These are phyloP conservation scores for Bergia puertoricense DNA, from an alignment of 92 coral and sea anemone species.

Conservation along the genomic window DNA sequence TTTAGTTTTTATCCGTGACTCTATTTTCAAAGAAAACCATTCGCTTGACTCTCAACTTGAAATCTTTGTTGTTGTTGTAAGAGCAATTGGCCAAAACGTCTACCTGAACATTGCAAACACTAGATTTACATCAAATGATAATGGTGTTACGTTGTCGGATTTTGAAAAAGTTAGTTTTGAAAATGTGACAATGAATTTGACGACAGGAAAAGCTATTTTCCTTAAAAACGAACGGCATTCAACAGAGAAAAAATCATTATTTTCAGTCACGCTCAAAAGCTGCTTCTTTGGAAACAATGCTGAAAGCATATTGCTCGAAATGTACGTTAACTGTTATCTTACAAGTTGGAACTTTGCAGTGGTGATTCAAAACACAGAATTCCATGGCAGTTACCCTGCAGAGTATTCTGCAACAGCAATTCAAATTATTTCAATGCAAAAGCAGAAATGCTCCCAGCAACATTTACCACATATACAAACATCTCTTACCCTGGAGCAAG, in stretches of 20 bases:
- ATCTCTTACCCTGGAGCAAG: slow-evolving; percentile 12
- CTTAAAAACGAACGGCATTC: background rate
- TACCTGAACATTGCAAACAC: background rate
- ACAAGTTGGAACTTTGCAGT: background rate
- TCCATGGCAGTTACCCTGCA: background rate
- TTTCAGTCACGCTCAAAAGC: background rate
- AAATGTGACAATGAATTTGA: slow-evolving; percentile 12
- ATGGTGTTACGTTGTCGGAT: background rate
- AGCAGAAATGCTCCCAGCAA: background rate
- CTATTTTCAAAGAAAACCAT: slow-evolving; percentile 3
- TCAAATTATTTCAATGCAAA: background rate
- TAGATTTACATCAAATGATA: background rate
- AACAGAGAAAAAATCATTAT: no score
- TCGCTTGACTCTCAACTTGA: background rate
- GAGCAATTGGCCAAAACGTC: background rate
- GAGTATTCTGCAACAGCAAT: background rate
- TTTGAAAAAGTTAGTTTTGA: background rate
- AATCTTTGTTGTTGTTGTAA: background rate
- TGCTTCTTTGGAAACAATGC: slow-evolving; percentile 21
- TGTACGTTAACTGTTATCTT: background rate
- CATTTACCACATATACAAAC: background rate
- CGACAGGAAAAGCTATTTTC: background rate
- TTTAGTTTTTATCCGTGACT: background rate
- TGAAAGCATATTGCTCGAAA: background rate
- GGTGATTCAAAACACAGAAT: background rate